phyloP scores from a whole-genome alignment of 2,888 invertebrate genomes.

The Isotomurus palustris region DNA sequence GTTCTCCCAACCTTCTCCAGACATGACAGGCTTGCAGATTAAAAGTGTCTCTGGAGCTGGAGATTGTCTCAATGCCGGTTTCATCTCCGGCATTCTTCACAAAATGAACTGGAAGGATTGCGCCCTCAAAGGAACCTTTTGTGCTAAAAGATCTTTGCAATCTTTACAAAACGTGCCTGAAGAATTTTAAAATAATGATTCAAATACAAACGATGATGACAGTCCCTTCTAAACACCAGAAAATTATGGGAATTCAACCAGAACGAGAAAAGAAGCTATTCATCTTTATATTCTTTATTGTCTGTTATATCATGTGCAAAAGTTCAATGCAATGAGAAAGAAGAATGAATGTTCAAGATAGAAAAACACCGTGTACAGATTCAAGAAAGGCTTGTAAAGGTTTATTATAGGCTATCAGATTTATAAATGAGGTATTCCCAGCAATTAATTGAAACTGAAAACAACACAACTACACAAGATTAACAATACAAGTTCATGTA shows the following conservation, averaged over 20 bases:
- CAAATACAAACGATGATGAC: too few species aligned
- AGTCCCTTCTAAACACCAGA: too few species aligned
- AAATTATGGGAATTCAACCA: too few species aligned
- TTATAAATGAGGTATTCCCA: slow-evolving; percentile 14
- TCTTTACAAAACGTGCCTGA: slow-evolving; percentile 60
- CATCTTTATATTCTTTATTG: slow-evolving; percentile 3
- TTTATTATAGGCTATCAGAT: slow-evolving; percentile 20
- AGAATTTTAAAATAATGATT: slow-evolving; percentile 20
- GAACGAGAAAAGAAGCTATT: background rate
- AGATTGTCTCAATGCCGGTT: slow-evolving; percentile 63
- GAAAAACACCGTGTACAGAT: background rate
- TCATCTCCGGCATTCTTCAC: slow-evolving; percentile 61
- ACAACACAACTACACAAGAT: too few species aligned
- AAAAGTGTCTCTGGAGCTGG: slow-evolving; percentile 78
- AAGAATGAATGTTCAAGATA: too few species aligned
- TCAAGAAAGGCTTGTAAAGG: background rate
- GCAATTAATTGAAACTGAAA: too few species aligned
- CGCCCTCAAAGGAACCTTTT: slow-evolving; percentile 59
- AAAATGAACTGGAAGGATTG: slow-evolving; percentile 58
- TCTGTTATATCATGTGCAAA: too few species aligned
- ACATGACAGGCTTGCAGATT: slow-evolving; percentile 48
- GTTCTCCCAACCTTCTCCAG: slow-evolving; percentile 47
- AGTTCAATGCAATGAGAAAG: too few species aligned
- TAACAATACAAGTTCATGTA: too few species aligned
- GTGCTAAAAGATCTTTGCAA: slow-evolving; percentile 60